Evolutionary conservation across 2,113 vertebrate species (phyloP).

Genomic region (Oryzias celebensis): DNA sequence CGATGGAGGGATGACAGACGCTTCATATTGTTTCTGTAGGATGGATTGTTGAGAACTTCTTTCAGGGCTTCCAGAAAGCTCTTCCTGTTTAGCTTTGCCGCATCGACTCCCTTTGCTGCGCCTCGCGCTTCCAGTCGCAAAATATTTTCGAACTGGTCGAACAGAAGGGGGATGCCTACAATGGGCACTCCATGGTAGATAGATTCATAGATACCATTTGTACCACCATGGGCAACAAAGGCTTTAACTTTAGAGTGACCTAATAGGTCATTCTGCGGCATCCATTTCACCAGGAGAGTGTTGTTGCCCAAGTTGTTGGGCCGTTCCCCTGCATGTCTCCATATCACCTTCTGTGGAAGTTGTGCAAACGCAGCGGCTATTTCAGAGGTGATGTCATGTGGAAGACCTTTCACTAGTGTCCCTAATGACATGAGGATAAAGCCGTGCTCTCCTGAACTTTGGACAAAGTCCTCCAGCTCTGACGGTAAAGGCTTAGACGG

Average conservation of each 20-base stretch:
- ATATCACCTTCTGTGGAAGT: constrained; percentile 77
- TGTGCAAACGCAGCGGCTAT: constrained; percentile 74
- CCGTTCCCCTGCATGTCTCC: constrained; percentile 62
- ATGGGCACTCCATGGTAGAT: constrained; percentile 75
- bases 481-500: constrained; percentile 60
- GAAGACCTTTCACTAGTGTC: constrained; percentile 65
- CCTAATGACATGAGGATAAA: constrained; percentile 77
- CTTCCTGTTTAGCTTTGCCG: constrained; percentile 43
- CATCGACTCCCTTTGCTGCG: constrained; percentile 66
- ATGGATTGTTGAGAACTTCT: constrained; percentile 67
- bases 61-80: constrained; percentile 61
- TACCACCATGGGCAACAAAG: constrained; percentile 74
- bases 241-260: constrained; percentile 72
- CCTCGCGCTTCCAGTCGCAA: constrained; percentile 66
- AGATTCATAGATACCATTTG: constrained; percentile 75
- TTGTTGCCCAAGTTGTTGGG: constrained; percentile 73
- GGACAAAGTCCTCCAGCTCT: constrained; percentile 75
- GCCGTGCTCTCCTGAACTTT: constrained; percentile 75
- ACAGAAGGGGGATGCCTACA: constrained; percentile 68
- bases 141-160: constrained; percentile 76
- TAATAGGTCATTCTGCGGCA: constrained; percentile 77
- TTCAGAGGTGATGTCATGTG: constrained; percentile 63
- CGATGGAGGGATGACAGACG: constrained; percentile 67
- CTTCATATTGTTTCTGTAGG: constrained; percentile 71
- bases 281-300: constrained; percentile 71